Evolutionary conservation across 2,888 invertebrate genomes (phyloP).

Genomic region (Iselma pallidipennis): DNA sequence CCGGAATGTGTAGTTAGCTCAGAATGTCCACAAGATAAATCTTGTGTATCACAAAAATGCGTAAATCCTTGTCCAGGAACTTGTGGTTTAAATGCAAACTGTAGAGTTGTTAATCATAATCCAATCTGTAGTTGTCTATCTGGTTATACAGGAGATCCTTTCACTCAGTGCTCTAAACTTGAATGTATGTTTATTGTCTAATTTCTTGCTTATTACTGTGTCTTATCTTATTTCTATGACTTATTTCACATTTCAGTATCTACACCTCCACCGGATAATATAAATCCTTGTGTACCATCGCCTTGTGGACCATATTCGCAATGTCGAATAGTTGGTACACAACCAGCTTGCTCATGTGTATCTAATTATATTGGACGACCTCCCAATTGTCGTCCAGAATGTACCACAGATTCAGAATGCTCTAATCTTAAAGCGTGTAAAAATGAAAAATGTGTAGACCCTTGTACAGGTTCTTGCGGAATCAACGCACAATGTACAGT

Average conservation of each 20-base stretch:
- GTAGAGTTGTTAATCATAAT: slow-evolving; percentile 70
- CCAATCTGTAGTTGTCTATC: slow-evolving; percentile 68
- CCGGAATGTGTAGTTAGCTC: slow-evolving; percentile 70
- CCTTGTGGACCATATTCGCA: slow-evolving; percentile 85
- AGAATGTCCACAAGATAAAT: slow-evolving; percentile 67
- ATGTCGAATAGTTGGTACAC: slow-evolving; percentile 77
- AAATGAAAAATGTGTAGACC: slow-evolving; percentile 80
- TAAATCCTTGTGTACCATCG: slow-evolving; percentile 76
- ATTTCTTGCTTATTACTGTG: slow-evolving; percentile 15
- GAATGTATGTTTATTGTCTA: slow-evolving; percentile 42
- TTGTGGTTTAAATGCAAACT: slow-evolving; percentile 68
- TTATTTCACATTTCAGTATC: slow-evolving; percentile 50
- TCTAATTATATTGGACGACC: slow-evolving; percentile 81
- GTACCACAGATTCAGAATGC: slow-evolving; percentile 79
- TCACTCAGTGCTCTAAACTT: slow-evolving; percentile 57
- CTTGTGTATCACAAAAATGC: slow-evolving; percentile 67
- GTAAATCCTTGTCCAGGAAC: slow-evolving; percentile 67
- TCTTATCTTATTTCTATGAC: slow-evolving; percentile 20
- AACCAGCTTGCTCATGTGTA: slow-evolving; percentile 84
- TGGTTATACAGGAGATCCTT: slow-evolving; percentile 69
- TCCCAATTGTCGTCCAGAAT: slow-evolving; percentile 85
- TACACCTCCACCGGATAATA: slow-evolving; percentile 51
- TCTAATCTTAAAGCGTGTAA: slow-evolving; percentile 79
- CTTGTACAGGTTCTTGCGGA: slow-evolving; percentile 81
- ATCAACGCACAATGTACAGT: slow-evolving; percentile 79